Base-by-base conservation (phyloP, 2,113 vertebrate genomes). In the Charadrius vociferus region DNA sequence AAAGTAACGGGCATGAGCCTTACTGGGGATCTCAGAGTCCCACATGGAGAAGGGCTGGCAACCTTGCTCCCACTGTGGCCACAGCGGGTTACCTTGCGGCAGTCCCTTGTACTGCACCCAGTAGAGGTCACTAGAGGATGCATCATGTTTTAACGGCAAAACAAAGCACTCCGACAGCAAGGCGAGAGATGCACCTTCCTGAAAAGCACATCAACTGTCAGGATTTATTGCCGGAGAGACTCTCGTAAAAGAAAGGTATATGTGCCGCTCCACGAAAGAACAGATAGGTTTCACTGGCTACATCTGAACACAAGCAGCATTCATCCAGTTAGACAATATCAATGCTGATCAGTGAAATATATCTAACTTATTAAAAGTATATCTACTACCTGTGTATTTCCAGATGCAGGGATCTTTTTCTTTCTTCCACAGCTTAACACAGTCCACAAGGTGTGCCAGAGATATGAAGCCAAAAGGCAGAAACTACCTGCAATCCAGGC, bases 401-500 rank as follows among this genome's bases (percentile, higher is more conserved):
- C 94, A 58, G 96, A 80, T 36, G 93, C 62, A 49, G 98, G 88
- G 59, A 97, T 96, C 94, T 96, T 97, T 93, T 97, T 97, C 94
- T 94, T 98, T 96, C 98, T 98, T 97, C 98, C 98, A 74, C 83
- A 66, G 29, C 97, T 98, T 93, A 99, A 97, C 88, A 98, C 86
- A 81, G 97, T 99, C 99, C 98, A 98, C 86, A 99, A 67, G 43
- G 97, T 95, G 34, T 96, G 97, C 99, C 99, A 99, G 56, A 99
- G 97, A 91, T 99, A 97, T 0, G 95, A 96, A 36, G 98, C 99
- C 91, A 99, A 98, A 80, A 99, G 94, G 94, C 99, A 99, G 88
- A 99, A 97, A 37, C 99, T 98, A 71, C 98, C 98, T 95, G 99
- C 96, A 65, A 99, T 98, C 99, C 99, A 99, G 67, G 99, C 23